Evolutionary conservation across 2,888 invertebrate genomes (phyloP), one percentile per base, ranked within the genome.

Genomic region (Trachelus iudaicus): DNA sequence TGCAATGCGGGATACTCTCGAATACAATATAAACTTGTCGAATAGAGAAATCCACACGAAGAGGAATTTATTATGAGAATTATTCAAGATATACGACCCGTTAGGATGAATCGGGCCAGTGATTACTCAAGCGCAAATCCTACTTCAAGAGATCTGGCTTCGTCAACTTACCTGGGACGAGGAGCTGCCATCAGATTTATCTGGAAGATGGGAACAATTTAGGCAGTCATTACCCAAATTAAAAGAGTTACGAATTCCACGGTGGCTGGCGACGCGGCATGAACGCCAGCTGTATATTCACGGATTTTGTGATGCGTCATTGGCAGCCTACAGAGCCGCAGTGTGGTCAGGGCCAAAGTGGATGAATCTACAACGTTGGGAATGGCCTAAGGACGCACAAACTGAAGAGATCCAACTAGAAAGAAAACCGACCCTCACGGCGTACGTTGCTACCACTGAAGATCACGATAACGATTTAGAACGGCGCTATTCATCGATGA

Each of bases 71-170:
- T 31, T 81, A 1, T 79, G 78, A 4, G 73, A 35, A 0, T 79
- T 81, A n/a, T 69, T 74, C 12, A 79, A 76, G 34, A 37, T 78
- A n/a, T 81, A 79, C n/a, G 81, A 81, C n/a, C 77, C 79, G 1
- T 69, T 79, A 34, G 81, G 81, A 15, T 73, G 80, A 40, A 73
- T 79, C 4, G 75, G 79, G 4, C 78, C 78, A 30, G 78, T 81
- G 13, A 69, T 81, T 15, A 76, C 77, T 3, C 31, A 69, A 15
- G 79, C 80, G 0, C 80, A 81, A 71, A 15, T 81, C 4, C 15
- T 80, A 3, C 79, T 81, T 79, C 80, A 81, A 77, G 79, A 79
- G 37, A 79, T 75, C 3, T 81, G 81, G 80, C 69, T 68, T 9
- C 30, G 69, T 23, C 37, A 78, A 4, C 33, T 69, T 11, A 30